Percentiles rank a stretch among this genome's conserved stretches.
Evolutionary conservation across 2,797 vertebrate genomes (phyloP).

Genomic region (Sebastes oblongus): DNA sequence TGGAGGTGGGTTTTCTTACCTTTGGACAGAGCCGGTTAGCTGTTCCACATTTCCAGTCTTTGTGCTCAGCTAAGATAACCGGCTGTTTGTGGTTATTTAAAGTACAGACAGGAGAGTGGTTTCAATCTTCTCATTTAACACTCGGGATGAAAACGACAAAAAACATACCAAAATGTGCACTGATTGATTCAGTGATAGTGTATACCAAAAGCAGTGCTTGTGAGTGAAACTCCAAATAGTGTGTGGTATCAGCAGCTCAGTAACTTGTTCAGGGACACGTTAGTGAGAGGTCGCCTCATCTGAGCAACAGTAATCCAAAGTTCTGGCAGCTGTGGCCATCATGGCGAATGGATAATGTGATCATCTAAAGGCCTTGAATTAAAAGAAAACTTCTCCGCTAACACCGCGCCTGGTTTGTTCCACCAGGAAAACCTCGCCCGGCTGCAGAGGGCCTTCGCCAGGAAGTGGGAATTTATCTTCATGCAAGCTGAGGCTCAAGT

Average conservation of each 20-base stretch:
- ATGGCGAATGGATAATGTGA: conserved; percentile 12
- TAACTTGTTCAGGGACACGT: background rate
- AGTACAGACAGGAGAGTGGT: background rate
- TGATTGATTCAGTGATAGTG: background rate
- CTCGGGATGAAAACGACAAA: background rate
- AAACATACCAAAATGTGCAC: background rate
- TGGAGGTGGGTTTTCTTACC: background rate
- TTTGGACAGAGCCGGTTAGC: background rate
- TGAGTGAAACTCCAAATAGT: background rate
- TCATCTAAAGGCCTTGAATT: conserved; percentile 33
- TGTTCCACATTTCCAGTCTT: background rate
- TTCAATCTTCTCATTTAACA: background rate
- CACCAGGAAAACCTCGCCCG: conserved; percentile 94
- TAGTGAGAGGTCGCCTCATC: conserved; percentile 7
- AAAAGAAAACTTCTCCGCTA: conserved; percentile 12
- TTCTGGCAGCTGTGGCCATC: background rate
- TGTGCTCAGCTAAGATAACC: background rate
- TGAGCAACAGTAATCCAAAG: conserved; percentile 2
- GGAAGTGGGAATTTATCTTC: conserved; percentile 99
- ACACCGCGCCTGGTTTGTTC: conserved; percentile 33
- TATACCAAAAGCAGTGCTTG: background rate
- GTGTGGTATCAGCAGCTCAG: background rate
- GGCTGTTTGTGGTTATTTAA: background rate
- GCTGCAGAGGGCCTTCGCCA: conserved; percentile 94
- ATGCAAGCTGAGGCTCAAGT: conserved; percentile 99